A percentile compares a stretch with the other conserved stretches of the same genome.
These are phyloP conservation scores for Ambastaia sidthimunki DNA, from an alignment of 2,797 vertebrate genomes.

Conservation along the genomic window DNA sequence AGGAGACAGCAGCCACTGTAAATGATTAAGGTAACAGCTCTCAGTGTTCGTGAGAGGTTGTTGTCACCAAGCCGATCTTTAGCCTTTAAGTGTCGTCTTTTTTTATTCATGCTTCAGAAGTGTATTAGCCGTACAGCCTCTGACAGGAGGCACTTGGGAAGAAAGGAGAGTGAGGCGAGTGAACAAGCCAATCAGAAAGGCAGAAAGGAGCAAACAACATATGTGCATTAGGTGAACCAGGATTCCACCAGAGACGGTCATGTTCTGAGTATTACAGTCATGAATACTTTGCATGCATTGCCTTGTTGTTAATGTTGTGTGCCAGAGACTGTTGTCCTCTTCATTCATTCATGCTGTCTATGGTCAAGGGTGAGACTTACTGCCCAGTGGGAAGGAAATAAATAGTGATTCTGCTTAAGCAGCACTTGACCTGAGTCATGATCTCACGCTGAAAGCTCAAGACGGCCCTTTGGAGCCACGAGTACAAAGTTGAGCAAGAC, in stretches of 20 bases:
- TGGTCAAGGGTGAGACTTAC: constrained; percentile 25
- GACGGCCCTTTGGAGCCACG: not conserved
- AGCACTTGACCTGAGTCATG: constrained; percentile 30
- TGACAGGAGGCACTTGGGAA: constrained; percentile 25
- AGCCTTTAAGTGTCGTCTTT: constrained; percentile 32
- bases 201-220: constrained; percentile 20
- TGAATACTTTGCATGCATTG: constrained; percentile 44
- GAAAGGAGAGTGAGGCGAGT: constrained; percentile 4
- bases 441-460: constrained; percentile 27
- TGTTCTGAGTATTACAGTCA: constrained; percentile 28
- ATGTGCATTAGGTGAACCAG: constrained; percentile 44
- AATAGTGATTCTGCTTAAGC: constrained; percentile 17
- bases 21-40: constrained; percentile 7
- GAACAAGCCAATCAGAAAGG: not conserved
- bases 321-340: constrained; percentile 28
- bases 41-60: constrained; percentile 18
- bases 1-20: constrained; percentile 25
- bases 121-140: constrained; percentile 24
- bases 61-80: constrained; percentile 35
- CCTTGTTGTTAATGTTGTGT: constrained; percentile 22
- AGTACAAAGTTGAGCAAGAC: constrained; percentile 15
- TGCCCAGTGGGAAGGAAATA: constrained; percentile 15
- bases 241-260: constrained; percentile 26
- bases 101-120: constrained; percentile 52
- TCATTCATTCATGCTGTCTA: constrained; percentile 16